Percentiles rank a stretch among this genome's conserved stretches.
Evolutionary conservation across 2,113 vertebrate species (phyloP).

Genomic region (Poeciliopsis prolifica): DNA sequence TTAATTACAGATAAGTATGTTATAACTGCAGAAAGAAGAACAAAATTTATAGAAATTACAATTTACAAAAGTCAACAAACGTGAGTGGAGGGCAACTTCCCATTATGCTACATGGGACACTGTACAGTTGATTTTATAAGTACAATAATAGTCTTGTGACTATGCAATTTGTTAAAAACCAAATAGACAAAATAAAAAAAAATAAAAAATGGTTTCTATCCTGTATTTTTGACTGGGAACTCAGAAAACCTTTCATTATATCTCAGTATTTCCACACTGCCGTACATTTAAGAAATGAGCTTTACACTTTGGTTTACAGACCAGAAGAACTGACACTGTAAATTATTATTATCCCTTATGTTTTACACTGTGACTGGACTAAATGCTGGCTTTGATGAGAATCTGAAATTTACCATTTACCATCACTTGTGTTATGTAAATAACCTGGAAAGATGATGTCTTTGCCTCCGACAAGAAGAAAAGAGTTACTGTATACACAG

Average conservation of each 20-base stretch:
- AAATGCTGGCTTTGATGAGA: neutral
- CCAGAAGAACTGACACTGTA: neutral
- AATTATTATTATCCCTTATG: neutral
- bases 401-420: slow-evolving; percentile 6
- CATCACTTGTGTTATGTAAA: neutral
- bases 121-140: no score
- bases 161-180: no score
- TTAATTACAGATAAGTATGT: no score
- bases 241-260: no score
- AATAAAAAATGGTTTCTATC: no score
- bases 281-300: neutral
- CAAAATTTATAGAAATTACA: no score
- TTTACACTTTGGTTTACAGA: neutral
- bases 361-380: neutral
- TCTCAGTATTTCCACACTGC: neutral
- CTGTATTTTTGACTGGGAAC: neutral
- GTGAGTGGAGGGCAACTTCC: no score
- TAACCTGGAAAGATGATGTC: neutral
- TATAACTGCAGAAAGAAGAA: no score
- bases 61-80: no score
- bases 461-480: neutral
- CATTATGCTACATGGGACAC: no score
- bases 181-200: no score
- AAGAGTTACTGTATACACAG: neutral
- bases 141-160: no score